Evolutionary conservation across 1,140 invertebrate genomes (phyloP).

Genomic region (Penaeus vannamei): DNA sequence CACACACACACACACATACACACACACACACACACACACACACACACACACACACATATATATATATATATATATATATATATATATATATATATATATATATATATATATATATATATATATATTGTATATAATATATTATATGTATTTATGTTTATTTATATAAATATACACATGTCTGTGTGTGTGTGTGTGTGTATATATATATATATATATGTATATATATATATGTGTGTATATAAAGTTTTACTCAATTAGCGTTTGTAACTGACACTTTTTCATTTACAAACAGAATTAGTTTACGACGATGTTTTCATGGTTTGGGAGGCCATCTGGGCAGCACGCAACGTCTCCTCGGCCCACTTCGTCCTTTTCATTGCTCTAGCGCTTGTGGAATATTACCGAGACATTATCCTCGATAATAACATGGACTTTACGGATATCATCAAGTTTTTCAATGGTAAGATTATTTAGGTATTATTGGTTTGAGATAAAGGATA

Average conservation of each 20-base stretch:
- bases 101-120: too few species aligned
- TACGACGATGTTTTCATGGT: slow-evolving; percentile 94
- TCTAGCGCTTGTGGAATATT: slow-evolving; percentile 90
- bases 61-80: too few species aligned
- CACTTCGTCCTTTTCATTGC: slow-evolving; percentile 96
- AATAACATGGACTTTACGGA: slow-evolving; percentile 98
- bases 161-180: too few species aligned
- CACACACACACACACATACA: too few species aligned
- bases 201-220: background rate
- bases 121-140: too few species aligned
- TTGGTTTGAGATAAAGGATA: background rate
- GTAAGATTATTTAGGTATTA: slow-evolving; percentile 38
- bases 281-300: slow-evolving; percentile 79
- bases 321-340: slow-evolving; percentile 98
- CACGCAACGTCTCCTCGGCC: slow-evolving; percentile 85
- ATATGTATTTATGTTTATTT: too few species aligned
- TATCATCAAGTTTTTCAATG: slow-evolving; percentile 97
- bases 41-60: too few species aligned
- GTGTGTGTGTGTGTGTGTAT: too few species aligned
- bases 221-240: background rate
- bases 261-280: slow-evolving; percentile 9
- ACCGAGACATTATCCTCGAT: slow-evolving; percentile 92
- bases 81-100: too few species aligned
- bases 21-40: too few species aligned
- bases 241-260: too few species aligned